Percentiles rank a stretch among this genome's conserved stretches.
Conservation (phyloP, 2,888 invertebrate genomes). For the Scrobipalpa atriplicella region DNA sequence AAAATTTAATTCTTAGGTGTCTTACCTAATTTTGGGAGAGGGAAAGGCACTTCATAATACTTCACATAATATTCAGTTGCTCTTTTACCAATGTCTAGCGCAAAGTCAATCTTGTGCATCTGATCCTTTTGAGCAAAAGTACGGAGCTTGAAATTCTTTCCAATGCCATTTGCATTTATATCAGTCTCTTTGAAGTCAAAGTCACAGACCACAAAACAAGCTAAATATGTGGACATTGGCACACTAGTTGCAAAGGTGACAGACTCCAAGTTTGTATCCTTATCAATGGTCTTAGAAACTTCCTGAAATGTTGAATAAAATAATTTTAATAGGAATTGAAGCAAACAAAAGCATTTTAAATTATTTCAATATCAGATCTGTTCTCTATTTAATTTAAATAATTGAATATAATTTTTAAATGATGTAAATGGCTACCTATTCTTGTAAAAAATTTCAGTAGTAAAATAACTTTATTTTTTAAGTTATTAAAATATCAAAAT, state of each 20-base stretch:
- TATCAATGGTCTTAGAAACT: conserved; percentile 54
- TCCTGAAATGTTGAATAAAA: conserved; percentile 50
- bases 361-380: not conserved
- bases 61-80: conserved; percentile 91
- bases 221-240: conserved; percentile 97
- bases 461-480: too few species aligned
- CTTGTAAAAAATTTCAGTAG: too few species aligned
- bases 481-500: too few species aligned
- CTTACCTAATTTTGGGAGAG: conserved; percentile 94
- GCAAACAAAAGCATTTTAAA: conserved; percentile 1
- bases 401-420: too few species aligned
- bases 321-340: conserved; percentile 28
- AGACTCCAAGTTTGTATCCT: conserved; percentile 79
- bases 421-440: too few species aligned
- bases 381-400: too few species aligned
- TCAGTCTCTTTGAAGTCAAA: conserved; percentile 83
- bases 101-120: conserved; percentile 89
- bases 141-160: conserved; percentile 85
- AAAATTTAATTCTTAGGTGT: not conserved
- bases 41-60: conserved; percentile 94
- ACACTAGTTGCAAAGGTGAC: conserved; percentile 91
- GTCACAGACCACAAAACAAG: conserved; percentile 96
- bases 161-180: conserved; percentile 77
- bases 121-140: conserved; percentile 90
- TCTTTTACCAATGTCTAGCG: conserved; percentile 87